Percentiles rank a stretch among this genome's conserved stretches.
Evolutionary conservation across 2,797 vertebrate species (phyloP).

Genomic region (Girardinus metallicus): DNA sequence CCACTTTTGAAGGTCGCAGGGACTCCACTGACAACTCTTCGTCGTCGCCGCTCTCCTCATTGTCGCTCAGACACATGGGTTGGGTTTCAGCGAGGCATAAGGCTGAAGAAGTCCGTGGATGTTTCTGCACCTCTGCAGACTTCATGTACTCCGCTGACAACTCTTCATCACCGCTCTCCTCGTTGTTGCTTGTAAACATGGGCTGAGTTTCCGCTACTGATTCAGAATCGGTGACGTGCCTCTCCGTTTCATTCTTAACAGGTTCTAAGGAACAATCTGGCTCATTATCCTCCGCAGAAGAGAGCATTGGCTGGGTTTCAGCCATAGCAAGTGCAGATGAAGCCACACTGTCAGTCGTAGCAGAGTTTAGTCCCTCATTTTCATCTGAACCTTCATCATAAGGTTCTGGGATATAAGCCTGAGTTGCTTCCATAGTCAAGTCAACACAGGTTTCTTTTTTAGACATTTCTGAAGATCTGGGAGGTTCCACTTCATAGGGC

Average conservation of each 20-base stretch:
- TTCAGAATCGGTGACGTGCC: not conserved
- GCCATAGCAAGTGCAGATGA: constrained; percentile 31
- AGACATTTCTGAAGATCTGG: constrained; percentile 7
- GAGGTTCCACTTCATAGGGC: constrained; percentile 35
- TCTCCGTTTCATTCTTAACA: constrained; percentile 25
- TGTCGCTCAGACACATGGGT: constrained; percentile 39
- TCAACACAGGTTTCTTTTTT: constrained; percentile 37
- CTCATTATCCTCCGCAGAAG: constrained; percentile 26
- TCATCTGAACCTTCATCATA: constrained; percentile 32
- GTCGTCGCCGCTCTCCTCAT: constrained; percentile 45
- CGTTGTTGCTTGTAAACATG: constrained; percentile 30
- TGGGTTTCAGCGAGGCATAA: constrained; percentile 29
- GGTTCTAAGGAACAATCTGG: constrained; percentile 4
- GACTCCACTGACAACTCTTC: constrained; percentile 12
- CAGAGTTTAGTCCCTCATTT: constrained; percentile 22
- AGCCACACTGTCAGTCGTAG: constrained; percentile 52
- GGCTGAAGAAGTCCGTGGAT: not conserved
- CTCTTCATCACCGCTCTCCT: constrained; percentile 51
- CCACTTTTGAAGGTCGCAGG: constrained; percentile 21
- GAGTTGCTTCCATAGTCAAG: constrained; percentile 72
- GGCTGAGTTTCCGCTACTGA: constrained; percentile 56
- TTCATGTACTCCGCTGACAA: not conserved
- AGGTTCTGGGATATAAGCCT: constrained; percentile 59
- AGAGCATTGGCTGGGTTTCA: constrained; percentile 64
- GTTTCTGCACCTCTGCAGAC: constrained; percentile 35